Percentiles rank a stretch among this genome's conserved stretches.
Conservation (phyloP, 53 echinoderm and acorn worm species). For the Astropecten irregularis region DNA sequence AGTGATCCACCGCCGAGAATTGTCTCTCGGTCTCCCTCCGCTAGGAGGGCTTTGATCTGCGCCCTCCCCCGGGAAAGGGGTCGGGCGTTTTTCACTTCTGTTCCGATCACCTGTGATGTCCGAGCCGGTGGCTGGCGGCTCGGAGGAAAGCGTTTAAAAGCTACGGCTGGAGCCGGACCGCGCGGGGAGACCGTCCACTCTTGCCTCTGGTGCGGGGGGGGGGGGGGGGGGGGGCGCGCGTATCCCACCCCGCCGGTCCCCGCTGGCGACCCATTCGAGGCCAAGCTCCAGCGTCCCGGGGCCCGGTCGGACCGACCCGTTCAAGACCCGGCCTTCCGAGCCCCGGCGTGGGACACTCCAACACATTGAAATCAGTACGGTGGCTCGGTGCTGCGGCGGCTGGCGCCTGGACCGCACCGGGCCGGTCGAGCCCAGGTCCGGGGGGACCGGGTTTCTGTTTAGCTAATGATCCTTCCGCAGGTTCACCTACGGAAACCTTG, state of each 20-base stretch:
- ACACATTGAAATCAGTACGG: background rate
- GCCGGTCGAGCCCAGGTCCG: background rate
- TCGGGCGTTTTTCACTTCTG: background rate
- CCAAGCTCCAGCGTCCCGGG: background rate
- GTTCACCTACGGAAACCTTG: slow-evolving; percentile 36
- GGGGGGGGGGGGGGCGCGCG: background rate
- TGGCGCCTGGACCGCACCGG: background rate
- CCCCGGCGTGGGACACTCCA: background rate
- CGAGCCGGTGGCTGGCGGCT: background rate
- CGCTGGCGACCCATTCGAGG: background rate
- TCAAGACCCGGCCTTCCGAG: background rate
- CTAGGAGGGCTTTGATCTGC: slow-evolving; percentile 34
- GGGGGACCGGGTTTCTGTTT: background rate
- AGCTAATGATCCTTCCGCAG: slow-evolving; percentile 57
- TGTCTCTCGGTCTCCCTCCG: slow-evolving; percentile 48
- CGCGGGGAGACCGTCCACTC: background rate
- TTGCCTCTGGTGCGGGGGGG: background rate
- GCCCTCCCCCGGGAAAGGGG: slow-evolving; percentile 1
- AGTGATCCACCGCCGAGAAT: slow-evolving; percentile 95
- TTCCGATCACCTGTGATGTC: background rate
- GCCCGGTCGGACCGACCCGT: background rate
- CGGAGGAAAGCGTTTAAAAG: background rate
- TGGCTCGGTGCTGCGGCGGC: background rate
- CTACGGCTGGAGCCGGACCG: slow-evolving; percentile 29
- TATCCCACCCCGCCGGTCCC: too few species aligned